Evolutionary conservation across 2,113 vertebrate species (phyloP), one percentile per base, ranked within the genome.

Genomic region (Bufo gargarizans): DNA sequence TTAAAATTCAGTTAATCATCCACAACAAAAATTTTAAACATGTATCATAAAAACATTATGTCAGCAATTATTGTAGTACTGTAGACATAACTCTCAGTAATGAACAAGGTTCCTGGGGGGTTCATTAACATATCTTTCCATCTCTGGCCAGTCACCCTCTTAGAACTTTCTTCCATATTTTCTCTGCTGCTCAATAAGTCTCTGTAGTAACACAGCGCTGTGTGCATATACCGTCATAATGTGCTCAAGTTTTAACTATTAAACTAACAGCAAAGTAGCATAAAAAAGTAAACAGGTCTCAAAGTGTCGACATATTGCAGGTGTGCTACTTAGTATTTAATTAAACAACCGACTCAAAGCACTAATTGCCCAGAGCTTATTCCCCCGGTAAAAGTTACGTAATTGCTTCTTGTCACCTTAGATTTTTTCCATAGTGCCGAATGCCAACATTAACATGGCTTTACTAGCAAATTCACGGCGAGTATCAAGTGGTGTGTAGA

Each of bases 351-450:
- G 78, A 22, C 85, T 90, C 72, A 43, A 77, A 84, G 87, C 67
- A 84, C 87, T 89, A 84, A 89, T 89, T 89, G 87, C 72, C 59
- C 76, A 19, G 59, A 84, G 61, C 72, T 49, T 55, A 89, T 89
- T 84, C 82, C 87, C 87, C 49, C 56, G 82, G 87, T 89, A 88
- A 82, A 61, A 89, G 87, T 89, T 89, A 89, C 82, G 87, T 89
- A 89, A 89, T 89, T 84, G 72, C 59, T 89, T 77, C 74, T 89
- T 88, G 81, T 89, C 87, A 84, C 87, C 87, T 89, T 77, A 81
- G 65, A 45, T 81, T 81, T 88, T 84, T 89, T 89, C 87, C 87
- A 84, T 78, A n/a, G 69, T 63, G 61, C 59, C 53, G 45, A 84
- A 89, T 56, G 87, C 82, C 80, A 84, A 84, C 71, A 89, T 89